A percentile compares a stretch with the other conserved stretches of the same genome.
These are phyloP conservation scores for Okamejei kenojei DNA, from an alignment of 2,797 vertebrate species.

Conservation along the genomic window DNA sequence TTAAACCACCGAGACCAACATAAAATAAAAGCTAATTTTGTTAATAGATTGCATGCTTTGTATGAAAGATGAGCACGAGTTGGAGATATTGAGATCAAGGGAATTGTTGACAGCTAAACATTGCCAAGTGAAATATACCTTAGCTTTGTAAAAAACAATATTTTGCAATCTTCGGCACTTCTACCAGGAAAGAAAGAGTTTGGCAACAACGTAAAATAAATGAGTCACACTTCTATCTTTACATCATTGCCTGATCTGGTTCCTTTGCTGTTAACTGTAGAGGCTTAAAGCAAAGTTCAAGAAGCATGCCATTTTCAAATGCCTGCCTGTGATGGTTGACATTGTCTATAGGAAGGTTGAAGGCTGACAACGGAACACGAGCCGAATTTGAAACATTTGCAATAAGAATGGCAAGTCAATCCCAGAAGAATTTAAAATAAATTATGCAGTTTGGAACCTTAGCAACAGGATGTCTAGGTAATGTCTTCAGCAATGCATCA, in stretches of 20 bases:
- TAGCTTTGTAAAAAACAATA: neutral
- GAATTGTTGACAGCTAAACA: neutral
- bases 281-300: neutral
- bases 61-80: neutral
- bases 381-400: too few species aligned
- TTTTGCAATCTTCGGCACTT: neutral
- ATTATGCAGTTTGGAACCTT: too few species aligned
- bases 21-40: too few species aligned
- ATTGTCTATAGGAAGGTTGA: too few species aligned
- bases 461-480: too few species aligned
- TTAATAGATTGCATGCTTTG: neutral
- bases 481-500: too few species aligned
- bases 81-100: neutral
- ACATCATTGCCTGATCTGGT: neutral
- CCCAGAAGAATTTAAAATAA: too few species aligned
- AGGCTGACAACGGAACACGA: too few species aligned
- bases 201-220: neutral
- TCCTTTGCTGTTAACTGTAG: neutral
- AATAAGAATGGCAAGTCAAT: too few species aligned
- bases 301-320: neutral
- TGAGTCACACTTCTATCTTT: neutral
- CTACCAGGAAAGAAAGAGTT: neutral
- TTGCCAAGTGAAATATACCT: neutral
- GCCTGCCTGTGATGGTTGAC: too few species aligned
- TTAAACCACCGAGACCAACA: too few species aligned